These are phyloP conservation scores for Channallabes apus DNA, from an alignment of 2,797 vertebrate species.

Conservation along the genomic window DNA sequence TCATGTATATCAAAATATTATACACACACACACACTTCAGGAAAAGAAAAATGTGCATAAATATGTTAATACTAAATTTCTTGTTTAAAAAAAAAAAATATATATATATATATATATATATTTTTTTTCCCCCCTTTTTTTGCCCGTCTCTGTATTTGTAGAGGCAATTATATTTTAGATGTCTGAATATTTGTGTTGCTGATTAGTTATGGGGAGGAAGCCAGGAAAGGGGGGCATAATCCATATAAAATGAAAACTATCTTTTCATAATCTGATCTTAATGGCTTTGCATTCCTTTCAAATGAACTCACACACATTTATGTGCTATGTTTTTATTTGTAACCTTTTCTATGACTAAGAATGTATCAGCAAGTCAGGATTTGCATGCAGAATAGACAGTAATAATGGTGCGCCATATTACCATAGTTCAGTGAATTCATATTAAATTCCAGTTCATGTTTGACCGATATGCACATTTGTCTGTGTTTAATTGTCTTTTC, in stretches of 20 bases:
- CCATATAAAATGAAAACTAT: neutral
- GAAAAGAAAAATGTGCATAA: too few species aligned
- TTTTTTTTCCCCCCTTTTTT: too few species aligned
- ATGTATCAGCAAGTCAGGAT: neutral
- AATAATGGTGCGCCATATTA: neutral
- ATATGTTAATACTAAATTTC: too few species aligned
- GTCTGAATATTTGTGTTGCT: neutral
- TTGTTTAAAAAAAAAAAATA: too few species aligned
- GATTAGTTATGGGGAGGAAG: neutral
- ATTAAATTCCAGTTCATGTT: neutral
- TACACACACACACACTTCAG: too few species aligned
- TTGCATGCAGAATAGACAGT: too few species aligned
- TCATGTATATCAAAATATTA: too few species aligned
- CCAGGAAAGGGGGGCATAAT: too few species aligned
- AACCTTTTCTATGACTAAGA: neutral
- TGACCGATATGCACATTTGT: neutral
- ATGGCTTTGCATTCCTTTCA: neutral
- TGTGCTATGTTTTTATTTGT: neutral
- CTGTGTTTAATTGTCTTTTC: neutral
- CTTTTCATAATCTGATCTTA: neutral
- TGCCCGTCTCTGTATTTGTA: too few species aligned
- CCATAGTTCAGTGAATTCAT: neutral
- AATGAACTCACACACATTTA: too few species aligned
- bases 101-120: too few species aligned
- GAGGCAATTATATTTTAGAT: too few species aligned